Evolutionary conservation across 2,797 vertebrate species (phyloP).

Genomic region (Rhincodon typus): DNA sequence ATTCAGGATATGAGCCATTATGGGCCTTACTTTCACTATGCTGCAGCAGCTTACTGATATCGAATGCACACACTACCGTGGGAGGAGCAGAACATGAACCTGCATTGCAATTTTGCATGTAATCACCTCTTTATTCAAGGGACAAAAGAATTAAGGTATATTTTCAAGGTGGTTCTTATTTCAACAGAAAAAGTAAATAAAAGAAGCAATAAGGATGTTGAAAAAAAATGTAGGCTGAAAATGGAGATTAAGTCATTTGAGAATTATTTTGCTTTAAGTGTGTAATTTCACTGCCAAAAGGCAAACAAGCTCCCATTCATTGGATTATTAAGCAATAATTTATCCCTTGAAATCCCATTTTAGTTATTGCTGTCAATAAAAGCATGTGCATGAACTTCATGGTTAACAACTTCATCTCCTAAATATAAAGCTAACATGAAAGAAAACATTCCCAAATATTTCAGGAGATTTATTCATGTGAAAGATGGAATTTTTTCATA

Average conservation of each 20-base stretch:
- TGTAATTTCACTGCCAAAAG: background rate
- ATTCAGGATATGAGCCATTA: background rate
- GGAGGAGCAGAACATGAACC: background rate
- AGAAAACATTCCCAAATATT: background rate
- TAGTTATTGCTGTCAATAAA: background rate
- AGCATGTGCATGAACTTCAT: background rate
- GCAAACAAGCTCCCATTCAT: background rate
- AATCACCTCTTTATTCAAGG: background rate
- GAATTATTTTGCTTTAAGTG: background rate
- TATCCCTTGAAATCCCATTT: background rate
- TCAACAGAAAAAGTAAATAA: background rate
- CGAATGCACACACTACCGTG: background rate
- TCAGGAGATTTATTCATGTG: background rate
- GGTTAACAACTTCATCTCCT: background rate
- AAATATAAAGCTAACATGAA: background rate
- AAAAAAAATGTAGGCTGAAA: background rate
- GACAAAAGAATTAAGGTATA: background rate
- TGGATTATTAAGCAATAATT: background rate
- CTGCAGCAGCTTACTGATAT: background rate
- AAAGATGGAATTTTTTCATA: background rate
- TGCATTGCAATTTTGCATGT: background rate
- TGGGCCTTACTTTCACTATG: background rate
- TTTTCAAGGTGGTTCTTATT: background rate
- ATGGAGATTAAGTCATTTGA: no score
- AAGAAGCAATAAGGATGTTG: background rate